These are phyloP conservation scores for Myotis findleyi DNA, from an alignment of 2,797 vertebrate genomes.

Conservation along the genomic window DNA sequence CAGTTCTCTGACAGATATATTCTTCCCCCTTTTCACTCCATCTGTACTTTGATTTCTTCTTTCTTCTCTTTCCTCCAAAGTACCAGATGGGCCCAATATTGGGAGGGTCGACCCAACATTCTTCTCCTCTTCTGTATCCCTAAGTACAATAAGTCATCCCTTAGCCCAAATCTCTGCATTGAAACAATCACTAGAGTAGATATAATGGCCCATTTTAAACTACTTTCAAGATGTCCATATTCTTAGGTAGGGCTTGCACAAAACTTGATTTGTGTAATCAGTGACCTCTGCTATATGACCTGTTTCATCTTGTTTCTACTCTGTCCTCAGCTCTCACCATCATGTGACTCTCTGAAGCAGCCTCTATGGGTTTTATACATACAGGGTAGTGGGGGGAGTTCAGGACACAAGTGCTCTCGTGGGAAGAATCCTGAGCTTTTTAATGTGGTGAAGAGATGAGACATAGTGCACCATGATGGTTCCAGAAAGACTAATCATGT, in stretches of 20 bases:
- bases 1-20: neutral
- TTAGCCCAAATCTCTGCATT: slow-evolving; percentile 6
- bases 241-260: neutral
- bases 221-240: neutral
- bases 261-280: slow-evolving; percentile 31
- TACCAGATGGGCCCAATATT: neutral
- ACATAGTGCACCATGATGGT: slow-evolving; percentile 40
- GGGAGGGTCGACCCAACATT: neutral
- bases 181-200: neutral
- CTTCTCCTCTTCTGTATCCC: slow-evolving; percentile 6
- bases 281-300: neutral
- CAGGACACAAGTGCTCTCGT: neutral
- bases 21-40: slow-evolving; percentile 22
- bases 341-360: slow-evolving; percentile 11
- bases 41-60: slow-evolving; percentile 25
- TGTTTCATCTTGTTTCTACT: neutral
- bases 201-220: neutral
- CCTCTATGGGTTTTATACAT: slow-evolving; percentile 1
- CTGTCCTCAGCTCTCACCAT: neutral
- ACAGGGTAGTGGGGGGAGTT: neutral
- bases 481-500: slow-evolving; percentile 70
- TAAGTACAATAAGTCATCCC: neutral
- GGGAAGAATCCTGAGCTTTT: slow-evolving; percentile 56
- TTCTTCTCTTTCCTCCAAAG: slow-evolving; percentile 23
- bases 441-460: slow-evolving; percentile 49